Evolutionary conservation across 2,797 vertebrate species (phyloP).

Genomic region (Poliocrania exsul): DNA sequence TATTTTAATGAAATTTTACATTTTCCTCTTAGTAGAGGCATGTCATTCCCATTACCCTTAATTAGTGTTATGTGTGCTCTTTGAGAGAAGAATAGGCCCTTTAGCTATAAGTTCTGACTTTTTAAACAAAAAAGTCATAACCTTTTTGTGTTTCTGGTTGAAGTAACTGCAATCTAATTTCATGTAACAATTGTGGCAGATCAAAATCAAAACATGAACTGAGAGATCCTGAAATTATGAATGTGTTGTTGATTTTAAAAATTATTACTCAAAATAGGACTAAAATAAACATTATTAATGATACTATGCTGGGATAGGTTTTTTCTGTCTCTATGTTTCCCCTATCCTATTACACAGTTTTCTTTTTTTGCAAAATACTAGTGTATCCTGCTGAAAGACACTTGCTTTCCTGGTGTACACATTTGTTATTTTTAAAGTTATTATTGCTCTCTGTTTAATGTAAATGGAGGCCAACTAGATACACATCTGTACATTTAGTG

Average conservation of each 20-base stretch:
- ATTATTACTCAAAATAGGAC: not conserved
- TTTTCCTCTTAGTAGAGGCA: conserved; percentile 10
- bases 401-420: not conserved
- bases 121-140: conserved; percentile 52
- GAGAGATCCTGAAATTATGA: not conserved
- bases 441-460: not conserved
- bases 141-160: conserved; percentile 55
- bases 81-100: conserved; percentile 35
- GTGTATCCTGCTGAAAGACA: not conserved
- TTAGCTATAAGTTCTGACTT: conserved; percentile 56
- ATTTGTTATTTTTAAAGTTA: not conserved
- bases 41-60: conserved; percentile 57
- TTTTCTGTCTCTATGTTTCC: not conserved
- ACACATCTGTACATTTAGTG: not conserved
- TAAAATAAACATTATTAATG: not conserved
- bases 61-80: conserved; percentile 52
- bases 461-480: not conserved
- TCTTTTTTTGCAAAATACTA: not conserved
- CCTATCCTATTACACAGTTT: not conserved
- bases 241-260: not conserved
- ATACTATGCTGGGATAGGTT: fast-evolving
- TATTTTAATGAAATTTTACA: conserved; percentile 32
- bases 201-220: not conserved
- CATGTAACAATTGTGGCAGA: not conserved
- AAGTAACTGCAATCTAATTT: conserved; percentile 18